phyloP scores from a whole-genome alignment of 2,797 vertebrate species.

The Carapus acus region DNA sequence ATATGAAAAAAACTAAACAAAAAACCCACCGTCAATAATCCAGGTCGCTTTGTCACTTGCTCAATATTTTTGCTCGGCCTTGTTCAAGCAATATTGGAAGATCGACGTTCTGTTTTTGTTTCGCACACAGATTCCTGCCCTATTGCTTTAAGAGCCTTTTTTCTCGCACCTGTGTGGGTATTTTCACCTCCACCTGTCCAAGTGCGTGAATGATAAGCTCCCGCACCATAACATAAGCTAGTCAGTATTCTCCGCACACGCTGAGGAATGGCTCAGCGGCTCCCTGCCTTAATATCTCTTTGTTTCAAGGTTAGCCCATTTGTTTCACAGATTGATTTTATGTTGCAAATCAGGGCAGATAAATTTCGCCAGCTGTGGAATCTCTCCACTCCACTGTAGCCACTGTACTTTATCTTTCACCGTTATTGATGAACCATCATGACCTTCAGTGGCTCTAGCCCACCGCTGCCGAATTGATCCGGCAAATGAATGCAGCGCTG shows the following conservation, averaged over 20 bases:
- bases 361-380: conserved; percentile 35
- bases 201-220: conserved; percentile 20
- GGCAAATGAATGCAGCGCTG: conserved; percentile 46
- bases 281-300: conserved; percentile 42
- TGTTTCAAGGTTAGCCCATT: conserved; percentile 58
- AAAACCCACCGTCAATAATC: too few relatives aligned
- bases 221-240: conserved; percentile 9
- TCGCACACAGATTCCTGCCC: too few relatives aligned
- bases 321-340: conserved; percentile 60
- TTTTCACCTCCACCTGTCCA: conserved; percentile 13
- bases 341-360: conserved; percentile 48
- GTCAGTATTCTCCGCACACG: conserved; percentile 43
- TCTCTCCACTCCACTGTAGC: conserved; percentile 34
- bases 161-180: conserved; percentile 3
- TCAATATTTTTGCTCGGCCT: too few relatives aligned
- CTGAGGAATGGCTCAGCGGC: conserved; percentile 33
- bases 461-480: conserved; percentile 30
- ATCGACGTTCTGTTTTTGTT: too few relatives aligned
- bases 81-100: too few relatives aligned
- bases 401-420: conserved; percentile 49
- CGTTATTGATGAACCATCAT: conserved; percentile 55
- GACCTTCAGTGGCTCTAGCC: conserved; percentile 45
- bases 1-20: too few relatives aligned
- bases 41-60: too few relatives aligned
- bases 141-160: conserved; percentile 5